Percentiles rank a stretch among this genome's conserved stretches.
Conservation (phyloP, 2,888 invertebrate genomes). For the Habrosyne pyritoides region DNA sequence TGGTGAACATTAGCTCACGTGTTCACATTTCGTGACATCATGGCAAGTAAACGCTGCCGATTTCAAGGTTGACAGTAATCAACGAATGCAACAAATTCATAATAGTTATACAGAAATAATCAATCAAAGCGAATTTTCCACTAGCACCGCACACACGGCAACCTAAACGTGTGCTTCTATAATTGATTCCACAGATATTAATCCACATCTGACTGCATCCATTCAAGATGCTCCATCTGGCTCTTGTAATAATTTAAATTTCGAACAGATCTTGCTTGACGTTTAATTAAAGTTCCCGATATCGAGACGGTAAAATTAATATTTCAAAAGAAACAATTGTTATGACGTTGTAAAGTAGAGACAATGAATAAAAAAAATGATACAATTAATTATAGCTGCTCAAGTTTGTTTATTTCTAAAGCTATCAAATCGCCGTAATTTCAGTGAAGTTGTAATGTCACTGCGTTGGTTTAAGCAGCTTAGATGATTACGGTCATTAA, state of each 20-base stretch:
- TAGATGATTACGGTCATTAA: constrained; percentile 12
- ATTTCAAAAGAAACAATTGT: constrained; percentile 38
- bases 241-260: constrained; percentile 22
- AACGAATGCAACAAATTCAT: constrained; percentile 35
- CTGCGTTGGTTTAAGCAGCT: constrained; percentile 10
- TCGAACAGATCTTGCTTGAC: constrained; percentile 29
- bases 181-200: constrained; percentile 3
- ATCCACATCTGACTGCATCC: constrained; percentile 6
- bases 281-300: constrained; percentile 49
- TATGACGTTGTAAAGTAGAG: constrained; percentile 13
- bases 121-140: constrained; percentile 30
- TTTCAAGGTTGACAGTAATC: constrained; percentile 46
- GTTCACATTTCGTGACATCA: constrained; percentile 50
- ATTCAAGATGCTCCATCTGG: constrained; percentile 13
- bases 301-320: constrained; percentile 38
- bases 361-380: not conserved
- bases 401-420: not conserved
- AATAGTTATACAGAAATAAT: constrained; percentile 36
- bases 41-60: constrained; percentile 34
- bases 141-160: constrained; percentile 12
- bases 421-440: not conserved
- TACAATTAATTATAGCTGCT: not conserved
- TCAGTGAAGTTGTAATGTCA: not conserved
- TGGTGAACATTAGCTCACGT: constrained; percentile 37
- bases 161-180: constrained; percentile 16